Percentiles rank a stretch among this genome's conserved stretches.
phyloP scores from a whole-genome alignment of 2,113 vertebrate genomes.

The Hippocampus guttulatus region DNA sequence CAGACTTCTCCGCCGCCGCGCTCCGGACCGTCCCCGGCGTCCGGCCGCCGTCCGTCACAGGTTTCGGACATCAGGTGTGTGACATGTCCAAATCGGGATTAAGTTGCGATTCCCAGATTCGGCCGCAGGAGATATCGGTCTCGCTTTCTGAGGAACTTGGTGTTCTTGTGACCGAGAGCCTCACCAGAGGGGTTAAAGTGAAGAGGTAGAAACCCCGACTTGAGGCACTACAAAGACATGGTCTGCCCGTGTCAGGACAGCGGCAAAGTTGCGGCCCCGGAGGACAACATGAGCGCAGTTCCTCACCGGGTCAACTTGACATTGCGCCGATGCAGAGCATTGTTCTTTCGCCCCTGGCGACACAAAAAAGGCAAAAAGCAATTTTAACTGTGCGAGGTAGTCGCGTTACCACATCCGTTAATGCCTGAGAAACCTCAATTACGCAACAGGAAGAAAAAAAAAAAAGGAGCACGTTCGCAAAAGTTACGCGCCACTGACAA shows the following conservation, averaged over 20 bases:
- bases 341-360: not conserved
- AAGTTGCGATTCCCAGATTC: not conserved
- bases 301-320: not conserved
- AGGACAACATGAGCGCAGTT: conserved; percentile 16
- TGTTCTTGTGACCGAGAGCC: not conserved
- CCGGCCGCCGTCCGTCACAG: conserved; percentile 24
- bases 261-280: conserved; percentile 14
- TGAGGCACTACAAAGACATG: not conserved
- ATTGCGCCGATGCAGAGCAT: not conserved
- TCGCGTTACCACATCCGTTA: conserved; percentile 1
- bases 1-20: conserved; percentile 73
- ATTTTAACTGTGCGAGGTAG: not conserved
- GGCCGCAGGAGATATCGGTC: not conserved
- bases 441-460: conserved; percentile 1
- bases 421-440: conserved; percentile 1
- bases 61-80: conserved; percentile 78
- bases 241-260: conserved; percentile 23
- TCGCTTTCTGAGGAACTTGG: not conserved
- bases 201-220: conserved; percentile 31
- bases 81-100: conserved; percentile 26
- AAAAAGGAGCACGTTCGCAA: conserved; percentile 8
- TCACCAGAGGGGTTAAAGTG: conserved; percentile 14
- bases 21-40: conserved; percentile 33
- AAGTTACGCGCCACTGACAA: not conserved
- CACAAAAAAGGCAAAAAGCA: not conserved